A percentile compares a stretch with the other conserved stretches of the same genome.
Conservation (phyloP, 2,797 vertebrate species). For the Gymnocypris eckloni region DNA sequence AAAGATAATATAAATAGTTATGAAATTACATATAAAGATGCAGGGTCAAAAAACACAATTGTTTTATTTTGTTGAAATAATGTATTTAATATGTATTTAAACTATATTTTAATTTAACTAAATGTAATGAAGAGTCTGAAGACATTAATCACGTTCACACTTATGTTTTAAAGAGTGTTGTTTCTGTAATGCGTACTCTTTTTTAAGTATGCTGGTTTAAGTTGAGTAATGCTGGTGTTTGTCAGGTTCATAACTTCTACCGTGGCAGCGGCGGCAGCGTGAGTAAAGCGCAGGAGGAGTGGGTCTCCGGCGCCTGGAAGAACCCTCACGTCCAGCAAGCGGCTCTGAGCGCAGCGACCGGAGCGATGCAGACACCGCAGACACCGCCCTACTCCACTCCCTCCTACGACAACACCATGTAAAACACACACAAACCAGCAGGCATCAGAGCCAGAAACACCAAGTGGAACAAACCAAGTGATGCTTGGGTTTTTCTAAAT, state of each 20-base stretch:
- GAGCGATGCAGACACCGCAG: constrained; percentile 81
- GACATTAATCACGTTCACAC: neutral
- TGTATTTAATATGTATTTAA: too few relatives aligned
- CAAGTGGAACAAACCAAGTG: neutral
- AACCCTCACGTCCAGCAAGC: constrained; percentile 93
- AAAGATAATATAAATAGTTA: too few relatives aligned
- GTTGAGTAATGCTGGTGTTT: neutral
- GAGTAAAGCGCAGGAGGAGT: constrained; percentile 97
- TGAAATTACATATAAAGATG: too few relatives aligned
- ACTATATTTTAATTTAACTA: neutral
- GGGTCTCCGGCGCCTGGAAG: constrained; percentile 96
- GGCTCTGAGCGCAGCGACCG: constrained; percentile 87
- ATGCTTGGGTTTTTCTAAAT: neutral
- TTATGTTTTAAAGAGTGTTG: neutral
- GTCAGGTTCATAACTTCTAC: constrained; percentile 95
- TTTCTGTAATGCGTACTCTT: neutral
- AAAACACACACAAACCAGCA: constrained; percentile 55
- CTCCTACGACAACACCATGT: constrained; percentile 86
- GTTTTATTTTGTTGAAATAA: too few relatives aligned
- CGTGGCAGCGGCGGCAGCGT: constrained; percentile 92
- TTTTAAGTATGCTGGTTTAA: neutral
- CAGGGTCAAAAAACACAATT: too few relatives aligned
- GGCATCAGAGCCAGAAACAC: neutral
- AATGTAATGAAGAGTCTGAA: neutral
- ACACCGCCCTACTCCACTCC: constrained; percentile 85